Base-by-base conservation (phyloP, 1,140 invertebrate genomes). In the Drosophila carrolli region DNA sequence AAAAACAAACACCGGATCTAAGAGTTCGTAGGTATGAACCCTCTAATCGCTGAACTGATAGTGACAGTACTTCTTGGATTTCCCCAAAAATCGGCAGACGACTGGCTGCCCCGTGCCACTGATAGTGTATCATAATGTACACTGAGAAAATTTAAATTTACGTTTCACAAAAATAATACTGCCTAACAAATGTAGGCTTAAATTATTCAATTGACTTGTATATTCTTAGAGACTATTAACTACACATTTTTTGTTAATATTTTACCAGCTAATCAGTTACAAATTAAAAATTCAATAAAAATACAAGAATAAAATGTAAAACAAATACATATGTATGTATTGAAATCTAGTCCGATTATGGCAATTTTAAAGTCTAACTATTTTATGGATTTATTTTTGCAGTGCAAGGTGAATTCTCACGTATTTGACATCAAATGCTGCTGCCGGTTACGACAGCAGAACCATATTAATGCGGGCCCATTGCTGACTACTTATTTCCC, bases 401-500 rank as follows among this genome's bases (percentile, higher is more conserved):
- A 67, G 63, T 71, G 44, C 14, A 37, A 10, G 7, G 6, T 41
- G 13, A 35, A 41, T 13, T 27, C 54, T 53, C 73, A 75, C 61
- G 60, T 75, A 66, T 11, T 35, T 16, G 14, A 61, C 53, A 74
- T 38, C 41, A 56, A 75, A 51, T 44, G 14, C 50, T 41, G 47
- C 68, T 50, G 40, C 48, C 38, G 59, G 53, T 75, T 75, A 57
- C 68, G 71, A 67, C 72, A 54, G 37, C 73, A 40, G 27, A 8
- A 47, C 35, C 72, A 66, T 54, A 75, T 73, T 73, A 73, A 73
- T 73, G 70, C 55, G 46, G 44, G 14, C 11, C 32, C 68, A 71
- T 57, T 29, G 38, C 68, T 37, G 43, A 58, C n/a, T 10, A 11
- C 47, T 53, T 37, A 38, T 13, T 53, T 37, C 32, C 38, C 40